Evolutionary conservation across 2,113 vertebrate species (phyloP).

Genomic region (Eidolon helvum): DNA sequence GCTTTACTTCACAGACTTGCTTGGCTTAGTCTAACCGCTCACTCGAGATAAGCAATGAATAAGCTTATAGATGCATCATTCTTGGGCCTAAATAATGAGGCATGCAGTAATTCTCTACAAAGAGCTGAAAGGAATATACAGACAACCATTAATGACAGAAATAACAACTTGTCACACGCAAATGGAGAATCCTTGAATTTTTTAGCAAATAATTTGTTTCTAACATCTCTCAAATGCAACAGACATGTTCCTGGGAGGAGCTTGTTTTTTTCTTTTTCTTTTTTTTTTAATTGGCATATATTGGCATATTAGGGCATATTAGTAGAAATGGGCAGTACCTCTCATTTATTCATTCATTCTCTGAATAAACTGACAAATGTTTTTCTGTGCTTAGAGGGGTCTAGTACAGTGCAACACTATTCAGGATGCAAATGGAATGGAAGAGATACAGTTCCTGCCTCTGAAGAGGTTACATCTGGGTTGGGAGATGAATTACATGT

Average conservation of each 20-base stretch:
- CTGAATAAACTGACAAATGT: background rate
- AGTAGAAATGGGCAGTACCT: background rate
- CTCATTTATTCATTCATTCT: background rate
- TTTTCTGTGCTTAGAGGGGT: background rate
- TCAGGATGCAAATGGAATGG: background rate
- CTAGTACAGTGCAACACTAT: background rate
- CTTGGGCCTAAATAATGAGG: background rate
- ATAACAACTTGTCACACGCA: background rate
- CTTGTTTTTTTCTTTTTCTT: background rate
- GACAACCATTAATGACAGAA: background rate
- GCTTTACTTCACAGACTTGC: constrained; percentile 2
- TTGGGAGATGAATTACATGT: background rate
- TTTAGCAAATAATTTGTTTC: constrained; percentile 34
- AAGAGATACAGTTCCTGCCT: background rate
- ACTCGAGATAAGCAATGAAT: background rate
- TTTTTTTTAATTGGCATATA: background rate
- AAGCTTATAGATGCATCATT: background rate
- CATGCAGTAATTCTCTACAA: background rate
- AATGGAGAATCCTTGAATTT: constrained; percentile 44
- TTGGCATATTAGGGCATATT: background rate
- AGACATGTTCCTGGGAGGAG: constrained; percentile 33
- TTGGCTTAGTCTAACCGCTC: background rate
- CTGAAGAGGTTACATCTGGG: background rate
- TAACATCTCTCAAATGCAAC: constrained; percentile 21
- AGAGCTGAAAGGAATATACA: background rate